These are phyloP conservation scores for Columbina picui DNA, from an alignment of 2,113 vertebrate genomes.

Conservation along the genomic window DNA sequence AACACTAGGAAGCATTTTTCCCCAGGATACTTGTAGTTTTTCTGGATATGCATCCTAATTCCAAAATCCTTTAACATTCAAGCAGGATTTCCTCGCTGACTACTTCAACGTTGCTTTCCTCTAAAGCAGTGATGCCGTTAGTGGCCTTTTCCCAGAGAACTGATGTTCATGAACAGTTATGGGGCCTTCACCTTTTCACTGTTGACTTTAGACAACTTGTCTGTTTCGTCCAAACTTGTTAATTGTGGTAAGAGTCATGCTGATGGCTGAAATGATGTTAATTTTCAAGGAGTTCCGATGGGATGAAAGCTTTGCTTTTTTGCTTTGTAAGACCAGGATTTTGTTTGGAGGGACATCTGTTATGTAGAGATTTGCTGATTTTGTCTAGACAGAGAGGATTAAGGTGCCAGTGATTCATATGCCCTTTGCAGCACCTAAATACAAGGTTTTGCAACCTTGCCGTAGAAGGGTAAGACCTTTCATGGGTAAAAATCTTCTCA, in stretches of 20 bases:
- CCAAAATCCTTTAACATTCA: not conserved
- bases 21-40: not conserved
- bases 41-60: not conserved
- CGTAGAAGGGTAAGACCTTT: not conserved
- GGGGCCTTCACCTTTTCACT: not conserved
- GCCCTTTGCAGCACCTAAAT: not conserved
- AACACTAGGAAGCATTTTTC: not conserved
- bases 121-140: not conserved
- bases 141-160: not conserved
- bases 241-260: not conserved
- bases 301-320: not conserved
- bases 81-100: not conserved
- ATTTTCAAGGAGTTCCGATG: not conserved
- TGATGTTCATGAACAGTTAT: not conserved
- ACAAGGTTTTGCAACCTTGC: not conserved
- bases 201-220: not conserved
- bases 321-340: not conserved
- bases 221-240: not conserved
- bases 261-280: not conserved
- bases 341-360: not conserved
- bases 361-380: not conserved
- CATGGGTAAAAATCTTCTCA: not conserved
- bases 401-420: not conserved
- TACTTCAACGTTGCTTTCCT: not conserved
- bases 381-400: not conserved